phyloP scores from a whole-genome alignment of 1,140 invertebrate species.

The Psilanteris sp. region DNA sequence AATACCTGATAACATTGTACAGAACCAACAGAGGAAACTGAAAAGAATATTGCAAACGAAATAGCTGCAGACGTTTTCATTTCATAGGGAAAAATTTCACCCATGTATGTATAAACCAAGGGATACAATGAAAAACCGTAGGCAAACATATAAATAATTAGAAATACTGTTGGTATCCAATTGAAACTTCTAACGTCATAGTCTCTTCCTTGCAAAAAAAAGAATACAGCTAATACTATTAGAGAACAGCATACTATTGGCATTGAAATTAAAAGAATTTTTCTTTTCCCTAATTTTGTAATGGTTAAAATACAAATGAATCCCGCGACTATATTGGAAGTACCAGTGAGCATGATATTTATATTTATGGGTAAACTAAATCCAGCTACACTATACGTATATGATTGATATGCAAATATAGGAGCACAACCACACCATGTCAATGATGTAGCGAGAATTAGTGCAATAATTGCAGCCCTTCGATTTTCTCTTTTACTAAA shows the following conservation, averaged over 20 bases:
- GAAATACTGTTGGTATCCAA: slow-evolving; percentile 75
- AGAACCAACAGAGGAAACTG: slow-evolving; percentile 69
- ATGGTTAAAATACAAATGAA: slow-evolving; percentile 85
- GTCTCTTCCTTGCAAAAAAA: slow-evolving; percentile 77
- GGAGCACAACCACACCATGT: slow-evolving; percentile 91
- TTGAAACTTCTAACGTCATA: slow-evolving; percentile 71
- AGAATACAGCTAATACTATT: slow-evolving; percentile 83
- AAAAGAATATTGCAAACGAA: slow-evolving; percentile 74
- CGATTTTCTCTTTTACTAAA: slow-evolving; percentile 38
- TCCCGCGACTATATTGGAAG: slow-evolving; percentile 87
- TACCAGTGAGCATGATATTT: slow-evolving; percentile 88
- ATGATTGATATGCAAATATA: slow-evolving; percentile 90
- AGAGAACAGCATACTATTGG: slow-evolving; percentile 83
- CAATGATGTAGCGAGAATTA: slow-evolving; percentile 89
- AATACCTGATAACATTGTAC: slow-evolving; percentile 78
- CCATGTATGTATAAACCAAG: slow-evolving; percentile 75
- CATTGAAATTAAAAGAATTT: slow-evolving; percentile 86
- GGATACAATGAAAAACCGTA: slow-evolving; percentile 77
- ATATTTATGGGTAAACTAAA: slow-evolving; percentile 82
- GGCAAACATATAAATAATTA: slow-evolving; percentile 73
- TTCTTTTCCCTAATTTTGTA: slow-evolving; percentile 86
- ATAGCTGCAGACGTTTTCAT: slow-evolving; percentile 77
- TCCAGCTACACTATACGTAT: slow-evolving; percentile 88
- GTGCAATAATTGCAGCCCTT: slow-evolving; percentile 84
- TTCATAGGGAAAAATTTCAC: slow-evolving; percentile 78